Conservation (phyloP, 2,113 vertebrate genomes). For the Sceloporus tristichus region DNA sequence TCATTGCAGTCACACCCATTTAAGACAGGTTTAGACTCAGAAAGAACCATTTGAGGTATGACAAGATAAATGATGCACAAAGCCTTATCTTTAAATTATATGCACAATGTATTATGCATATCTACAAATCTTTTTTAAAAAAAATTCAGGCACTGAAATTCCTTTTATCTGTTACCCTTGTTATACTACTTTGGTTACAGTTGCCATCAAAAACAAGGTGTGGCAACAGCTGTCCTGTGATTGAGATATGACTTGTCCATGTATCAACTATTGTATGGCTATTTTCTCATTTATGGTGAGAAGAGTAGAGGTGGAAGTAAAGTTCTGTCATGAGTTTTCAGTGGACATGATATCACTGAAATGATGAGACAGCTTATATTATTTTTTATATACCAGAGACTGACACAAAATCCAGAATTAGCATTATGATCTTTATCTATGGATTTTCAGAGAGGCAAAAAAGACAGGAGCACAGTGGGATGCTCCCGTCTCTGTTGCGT, state of each 20-base stretch:
- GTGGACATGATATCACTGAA: background rate
- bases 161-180: background rate
- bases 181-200: background rate
- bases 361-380: background rate
- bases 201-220: background rate
- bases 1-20: slow-evolving; percentile 10
- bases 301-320: background rate
- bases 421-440: background rate
- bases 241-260: background rate
- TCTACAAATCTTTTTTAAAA: background rate
- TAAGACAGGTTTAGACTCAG: slow-evolving; percentile 29
- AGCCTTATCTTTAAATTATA: background rate
- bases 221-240: background rate
- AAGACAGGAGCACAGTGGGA: too few species aligned
- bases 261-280: background rate
- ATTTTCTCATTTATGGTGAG: background rate
- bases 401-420: background rate
- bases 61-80: slow-evolving; percentile 19
- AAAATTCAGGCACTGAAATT: background rate
- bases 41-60: slow-evolving; percentile 24
- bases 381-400: background rate
- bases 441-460: too few species aligned
- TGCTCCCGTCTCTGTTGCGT: too few species aligned
- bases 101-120: background rate
- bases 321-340: background rate